Evolutionary conservation across 1,140 invertebrate species (phyloP), one percentile per base, ranked within the genome.

Genomic region (Bombus superbus): DNA sequence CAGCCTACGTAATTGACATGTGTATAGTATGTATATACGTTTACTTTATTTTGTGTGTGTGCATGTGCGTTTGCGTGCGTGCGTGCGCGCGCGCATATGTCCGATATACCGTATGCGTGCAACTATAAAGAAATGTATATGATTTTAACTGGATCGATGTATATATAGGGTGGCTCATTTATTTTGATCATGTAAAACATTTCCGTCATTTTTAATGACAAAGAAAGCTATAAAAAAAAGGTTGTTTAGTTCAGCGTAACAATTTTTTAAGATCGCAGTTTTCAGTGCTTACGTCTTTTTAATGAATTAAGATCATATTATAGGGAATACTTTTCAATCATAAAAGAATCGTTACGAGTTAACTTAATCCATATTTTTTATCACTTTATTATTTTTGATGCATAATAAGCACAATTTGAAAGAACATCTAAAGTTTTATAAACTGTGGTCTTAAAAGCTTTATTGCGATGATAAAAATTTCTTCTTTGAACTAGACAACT

Each of bases 101-200:
- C 62, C 35, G 22, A 40, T 47, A 42, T 42, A 57, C 28, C 35
- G 10, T 59, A 69, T 9, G 28, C 25, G 59, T 10, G 53, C 66
- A 59, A 66, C 15, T 71, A 79, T 79, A 71, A 79, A 79, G 57
- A 68, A 47, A 47, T 79, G 66, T 84, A 75, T 79, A 47, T 84
- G 53, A 71, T 69, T 84, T 79, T 84, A 68, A 84, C 40, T 44
- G 47, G 59, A 78, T 78, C 38, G 10, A 71, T 57, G 40, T 59
- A 40, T 59, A 42, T 64, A 80, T 28, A 80, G 25, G 28, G 15
- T 80, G 76, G n/a, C 64, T 78, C 59, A 44, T 78, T 78, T 64
- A 32, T 66, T 78, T 78, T 78, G 76, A 78, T 32, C 40, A 44
- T 53, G 11, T 9, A 28, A 35, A 28, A 35, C 22, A 53, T 57